Conservation (phyloP, 2,797 vertebrate genomes). For the Antrozous pallidus region DNA sequence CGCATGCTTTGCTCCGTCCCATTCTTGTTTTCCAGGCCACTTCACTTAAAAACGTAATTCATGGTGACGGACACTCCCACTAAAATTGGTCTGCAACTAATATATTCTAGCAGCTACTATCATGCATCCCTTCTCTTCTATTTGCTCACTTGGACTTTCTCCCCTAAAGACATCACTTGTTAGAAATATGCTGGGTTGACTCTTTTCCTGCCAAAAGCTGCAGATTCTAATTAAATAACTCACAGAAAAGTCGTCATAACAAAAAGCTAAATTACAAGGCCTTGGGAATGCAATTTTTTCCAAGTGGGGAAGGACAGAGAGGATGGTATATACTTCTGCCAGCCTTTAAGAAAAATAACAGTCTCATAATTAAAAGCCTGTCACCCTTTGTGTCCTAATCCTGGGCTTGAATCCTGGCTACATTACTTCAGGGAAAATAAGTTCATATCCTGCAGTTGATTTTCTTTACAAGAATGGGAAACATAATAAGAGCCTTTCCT, state of each 20-base stretch:
- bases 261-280: slow-evolving; percentile 57
- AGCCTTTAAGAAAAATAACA: slow-evolving; percentile 36
- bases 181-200: slow-evolving; percentile 64
- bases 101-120: slow-evolving; percentile 58
- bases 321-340: not conserved
- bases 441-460: slow-evolving; percentile 39
- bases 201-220: slow-evolving; percentile 65
- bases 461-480: slow-evolving; percentile 32
- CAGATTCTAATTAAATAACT: slow-evolving; percentile 69
- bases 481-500: not conserved
- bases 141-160: slow-evolving; percentile 54
- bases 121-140: slow-evolving; percentile 40
- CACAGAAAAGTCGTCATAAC: slow-evolving; percentile 55
- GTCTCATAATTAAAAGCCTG: slow-evolving; percentile 24
- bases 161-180: slow-evolving; percentile 58
- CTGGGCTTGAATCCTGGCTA: slow-evolving; percentile 46
- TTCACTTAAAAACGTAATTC: slow-evolving; percentile 68
- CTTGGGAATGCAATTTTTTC: slow-evolving; percentile 37
- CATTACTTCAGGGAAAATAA: slow-evolving; percentile 61
- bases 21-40: slow-evolving; percentile 42
- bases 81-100: slow-evolving; percentile 60
- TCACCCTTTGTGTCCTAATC: slow-evolving; percentile 18
- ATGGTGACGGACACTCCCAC: slow-evolving; percentile 49
- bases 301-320: not conserved
- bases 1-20: not conserved